Percentiles rank a stretch among this genome's conserved stretches.
Evolutionary conservation across 2,113 vertebrate species (phyloP).

Genomic region (Clarias gariepinus): DNA sequence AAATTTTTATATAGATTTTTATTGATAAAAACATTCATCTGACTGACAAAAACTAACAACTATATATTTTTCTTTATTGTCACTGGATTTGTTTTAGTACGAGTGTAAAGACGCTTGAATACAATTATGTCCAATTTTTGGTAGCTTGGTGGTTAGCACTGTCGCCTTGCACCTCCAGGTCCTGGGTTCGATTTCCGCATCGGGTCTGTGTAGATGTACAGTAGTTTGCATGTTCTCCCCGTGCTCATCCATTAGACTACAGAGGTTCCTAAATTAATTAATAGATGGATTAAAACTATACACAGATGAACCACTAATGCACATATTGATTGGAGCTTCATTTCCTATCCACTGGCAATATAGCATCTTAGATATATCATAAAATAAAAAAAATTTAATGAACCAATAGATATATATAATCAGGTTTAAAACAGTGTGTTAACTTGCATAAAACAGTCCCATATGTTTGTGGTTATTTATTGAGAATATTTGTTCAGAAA

Average conservation of each 20-base stretch:
- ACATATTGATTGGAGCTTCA: neutral
- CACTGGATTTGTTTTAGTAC: neutral
- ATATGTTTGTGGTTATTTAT: neutral
- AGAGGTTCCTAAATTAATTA: too few relatives aligned
- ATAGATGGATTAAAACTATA: neutral
- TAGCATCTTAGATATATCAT: neutral
- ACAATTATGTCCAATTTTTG: neutral
- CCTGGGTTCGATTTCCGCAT: too few relatives aligned
- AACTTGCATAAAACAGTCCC: neutral
- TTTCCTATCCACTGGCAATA: neutral
- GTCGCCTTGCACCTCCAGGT: too few relatives aligned
- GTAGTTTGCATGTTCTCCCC: too few relatives aligned
- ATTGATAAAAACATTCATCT: neutral
- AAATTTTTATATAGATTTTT: neutral
- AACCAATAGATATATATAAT: neutral
- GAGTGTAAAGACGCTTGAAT: neutral
- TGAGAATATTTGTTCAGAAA: neutral
- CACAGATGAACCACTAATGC: neutral
- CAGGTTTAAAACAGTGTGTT: neutral
- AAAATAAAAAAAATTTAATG: neutral
- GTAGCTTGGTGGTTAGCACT: too few relatives aligned
- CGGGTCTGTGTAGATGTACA: too few relatives aligned
- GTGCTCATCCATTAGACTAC: too few relatives aligned
- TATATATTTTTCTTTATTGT: neutral
- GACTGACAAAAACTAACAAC: neutral